A percentile compares a stretch with the other conserved stretches of the same genome.
phyloP scores from a whole-genome alignment of 2,888 invertebrate genomes.

The Dasypogon diadema region DNA sequence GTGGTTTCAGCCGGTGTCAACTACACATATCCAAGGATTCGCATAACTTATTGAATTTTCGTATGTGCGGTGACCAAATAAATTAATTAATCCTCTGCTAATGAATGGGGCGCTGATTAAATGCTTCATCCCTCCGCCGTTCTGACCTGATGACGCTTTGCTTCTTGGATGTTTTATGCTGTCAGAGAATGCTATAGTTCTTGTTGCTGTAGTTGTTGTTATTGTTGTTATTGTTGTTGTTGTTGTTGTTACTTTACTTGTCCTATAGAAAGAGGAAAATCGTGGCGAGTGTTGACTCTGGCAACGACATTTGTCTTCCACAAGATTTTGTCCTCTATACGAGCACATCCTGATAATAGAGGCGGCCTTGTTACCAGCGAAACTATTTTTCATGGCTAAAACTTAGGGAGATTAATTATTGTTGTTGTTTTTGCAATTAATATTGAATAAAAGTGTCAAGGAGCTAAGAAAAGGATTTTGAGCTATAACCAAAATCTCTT shows the following conservation, averaged over 20 bases:
- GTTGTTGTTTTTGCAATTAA: constrained; percentile 49
- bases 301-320: constrained; percentile 48
- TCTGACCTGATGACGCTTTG: constrained; percentile 20
- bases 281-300: constrained; percentile 36
- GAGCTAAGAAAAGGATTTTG: constrained; percentile 31
- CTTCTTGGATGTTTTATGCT: constrained; percentile 21
- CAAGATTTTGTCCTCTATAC: constrained; percentile 7
- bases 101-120: constrained; percentile 63
- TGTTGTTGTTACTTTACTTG: not conserved
- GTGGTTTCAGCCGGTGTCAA: constrained; percentile 34
- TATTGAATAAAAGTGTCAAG: constrained; percentile 48
- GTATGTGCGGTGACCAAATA: constrained; percentile 64
- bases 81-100: constrained; percentile 67
- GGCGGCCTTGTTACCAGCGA: constrained; percentile 43
- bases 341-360: constrained; percentile 27
- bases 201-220: constrained; percentile 1
- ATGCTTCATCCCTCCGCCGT: not conserved
- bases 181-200: constrained; percentile 14
- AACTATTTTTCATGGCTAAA: constrained; percentile 44
- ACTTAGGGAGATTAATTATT: constrained; percentile 47
- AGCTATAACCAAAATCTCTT: not conserved
- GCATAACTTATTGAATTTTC: constrained; percentile 51
- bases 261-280: constrained; percentile 2
- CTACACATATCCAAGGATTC: constrained; percentile 42
- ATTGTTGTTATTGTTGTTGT: constrained; percentile 1